Evolutionary conservation across 2,113 vertebrate species (phyloP), one percentile per base, ranked within the genome.

Genomic region (Ailuropoda melanoleuca): DNA sequence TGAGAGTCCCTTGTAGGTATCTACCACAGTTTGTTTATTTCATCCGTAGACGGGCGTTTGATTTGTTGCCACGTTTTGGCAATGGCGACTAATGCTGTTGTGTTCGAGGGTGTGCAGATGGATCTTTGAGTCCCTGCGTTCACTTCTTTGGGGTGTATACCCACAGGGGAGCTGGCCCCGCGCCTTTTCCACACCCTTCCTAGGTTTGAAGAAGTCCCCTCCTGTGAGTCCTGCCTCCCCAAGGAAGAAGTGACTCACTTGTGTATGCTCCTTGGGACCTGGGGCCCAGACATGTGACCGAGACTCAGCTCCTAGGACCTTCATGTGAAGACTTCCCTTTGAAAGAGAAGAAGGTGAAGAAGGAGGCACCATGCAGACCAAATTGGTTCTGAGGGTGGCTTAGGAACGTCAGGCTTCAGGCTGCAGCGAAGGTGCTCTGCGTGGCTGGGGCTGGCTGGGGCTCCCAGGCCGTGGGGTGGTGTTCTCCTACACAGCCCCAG

Each of bases 371-470:
- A 1, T 10, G 4, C 19, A 68, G 23, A 23, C 3, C n/a, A 23
- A 18, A 39, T 1, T 6, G 4, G 13, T 37, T 34, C 66, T 81
- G 31, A 26, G 24, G 64, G 24, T 26, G 26, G 24, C 62, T 12
- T 43, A 77, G 31, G n/a, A 56, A 17, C 1, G 2, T 18, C 11
- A n/a, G 18, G 48, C 11, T n/a, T 66, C 17, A 50, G 70, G 48
- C 62, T 17, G 9, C 34, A 37, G 48, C 3, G 37, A 11, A 60
- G 77, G 50, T 9, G 15, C 39, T 50, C 62, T 17, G 62, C 0
- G 0, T 50, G 2, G 0, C 19, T 39, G 34, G 46, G 6, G 12
- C 34, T 13, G 29, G 64, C 39, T 11, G 21, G 18, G 48, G 23
- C 4, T 18, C 48, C 95, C 8, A 19, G 0, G 0, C 24, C 84